These are phyloP conservation scores for Lacerta agilis DNA, from an alignment of 2,797 vertebrate genomes.

Conservation along the genomic window DNA sequence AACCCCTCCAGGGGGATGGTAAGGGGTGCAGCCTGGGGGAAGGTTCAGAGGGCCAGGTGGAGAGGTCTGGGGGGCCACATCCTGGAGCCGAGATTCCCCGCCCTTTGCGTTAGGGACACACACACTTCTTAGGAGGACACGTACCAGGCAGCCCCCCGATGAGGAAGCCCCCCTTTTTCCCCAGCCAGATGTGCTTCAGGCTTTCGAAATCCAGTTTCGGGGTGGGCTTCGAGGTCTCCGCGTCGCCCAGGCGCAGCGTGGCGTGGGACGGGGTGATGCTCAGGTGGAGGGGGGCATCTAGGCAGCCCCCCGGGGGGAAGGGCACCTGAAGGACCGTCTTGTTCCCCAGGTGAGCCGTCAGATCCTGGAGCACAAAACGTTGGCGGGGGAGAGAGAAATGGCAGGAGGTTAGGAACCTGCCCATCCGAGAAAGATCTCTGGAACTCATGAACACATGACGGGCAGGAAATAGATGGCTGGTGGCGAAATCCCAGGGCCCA, in stretches of 20 bases:
- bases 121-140: neutral
- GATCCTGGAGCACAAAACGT: neutral
- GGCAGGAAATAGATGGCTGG: neutral
- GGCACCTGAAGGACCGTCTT: neutral
- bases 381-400: rapidly evolving
- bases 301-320: slow-evolving; percentile 10
- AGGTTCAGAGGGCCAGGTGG: too few species aligned
- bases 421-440: neutral
- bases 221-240: rapidly evolving
- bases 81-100: too few species aligned
- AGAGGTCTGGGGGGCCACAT: too few species aligned
- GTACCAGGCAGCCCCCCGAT: slow-evolving; percentile 82
- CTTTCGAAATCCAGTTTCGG: neutral
- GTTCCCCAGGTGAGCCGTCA: neutral
- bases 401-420: neutral
- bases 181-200: slow-evolving; percentile 65
- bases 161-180: slow-evolving; percentile 61
- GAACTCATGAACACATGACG: neutral
- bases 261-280: slow-evolving; percentile 22
- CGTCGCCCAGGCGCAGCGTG: neutral
- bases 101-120: too few species aligned
- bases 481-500: rapidly evolving
- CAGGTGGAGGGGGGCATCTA: slow-evolving; percentile 45
- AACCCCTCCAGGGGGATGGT: too few species aligned
- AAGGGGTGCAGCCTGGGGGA: too few species aligned